Evolutionary conservation across 2,113 vertebrate genomes (phyloP).

Genomic region (Cyprinodon brontotheroides): DNA sequence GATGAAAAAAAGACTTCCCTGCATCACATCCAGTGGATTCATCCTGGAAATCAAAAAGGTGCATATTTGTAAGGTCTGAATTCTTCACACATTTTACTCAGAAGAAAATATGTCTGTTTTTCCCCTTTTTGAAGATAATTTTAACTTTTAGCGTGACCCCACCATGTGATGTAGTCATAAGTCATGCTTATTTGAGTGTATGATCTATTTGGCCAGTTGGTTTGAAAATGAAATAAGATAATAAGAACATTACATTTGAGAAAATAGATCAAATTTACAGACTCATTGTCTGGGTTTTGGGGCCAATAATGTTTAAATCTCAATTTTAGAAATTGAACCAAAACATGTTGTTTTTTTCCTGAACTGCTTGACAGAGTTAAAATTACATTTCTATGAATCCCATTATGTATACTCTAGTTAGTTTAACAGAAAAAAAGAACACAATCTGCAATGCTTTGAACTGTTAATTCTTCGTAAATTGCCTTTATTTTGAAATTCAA

Average conservation of each 20-base stretch:
- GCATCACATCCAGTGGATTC: neutral
- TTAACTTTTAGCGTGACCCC: neutral
- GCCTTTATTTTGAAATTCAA: conserved; percentile 14
- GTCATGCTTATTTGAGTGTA: neutral
- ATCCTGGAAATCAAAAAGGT: neutral
- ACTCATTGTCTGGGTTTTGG: neutral
- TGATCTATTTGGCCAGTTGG: neutral
- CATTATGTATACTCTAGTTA: neutral
- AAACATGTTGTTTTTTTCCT: neutral
- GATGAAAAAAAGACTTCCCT: too few relatives aligned
- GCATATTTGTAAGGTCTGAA: neutral
- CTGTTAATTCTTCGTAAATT: neutral
- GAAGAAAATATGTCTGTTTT: neutral
- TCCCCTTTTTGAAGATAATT: neutral
- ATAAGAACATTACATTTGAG: neutral
- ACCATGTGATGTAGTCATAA: neutral
- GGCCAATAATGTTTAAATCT: too few relatives aligned
- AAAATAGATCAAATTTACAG: neutral
- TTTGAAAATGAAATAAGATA: neutral
- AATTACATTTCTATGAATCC: conserved; percentile 1
- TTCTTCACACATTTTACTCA: neutral
- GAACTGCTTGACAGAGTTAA: neutral
- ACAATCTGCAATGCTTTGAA: neutral
- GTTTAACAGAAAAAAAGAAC: neutral
- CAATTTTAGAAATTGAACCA: neutral